Evolutionary conservation across 2,888 invertebrate species (phyloP).

Genomic region (Caenorhabditis zanzibari): DNA sequence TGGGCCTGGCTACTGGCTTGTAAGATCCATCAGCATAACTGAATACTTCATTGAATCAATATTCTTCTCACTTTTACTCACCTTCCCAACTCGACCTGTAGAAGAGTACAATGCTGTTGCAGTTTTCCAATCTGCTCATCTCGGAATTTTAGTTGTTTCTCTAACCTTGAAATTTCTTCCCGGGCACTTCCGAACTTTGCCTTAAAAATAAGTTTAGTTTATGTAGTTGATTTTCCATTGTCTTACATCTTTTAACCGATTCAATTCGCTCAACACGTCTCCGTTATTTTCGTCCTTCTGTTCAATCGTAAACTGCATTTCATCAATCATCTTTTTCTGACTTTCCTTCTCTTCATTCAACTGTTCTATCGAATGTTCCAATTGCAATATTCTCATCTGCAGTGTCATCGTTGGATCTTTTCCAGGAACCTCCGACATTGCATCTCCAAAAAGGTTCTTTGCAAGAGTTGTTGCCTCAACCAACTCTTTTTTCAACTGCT

Average conservation of each 20-base stretch:
- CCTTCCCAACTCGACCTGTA: constrained; percentile 75
- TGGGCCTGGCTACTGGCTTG: constrained; percentile 16
- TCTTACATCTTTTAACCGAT: constrained; percentile 65
- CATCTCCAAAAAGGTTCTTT: constrained; percentile 67
- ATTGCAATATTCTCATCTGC: constrained; percentile 76
- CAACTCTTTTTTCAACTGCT: constrained; percentile 73
- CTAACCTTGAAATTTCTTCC: constrained; percentile 73
- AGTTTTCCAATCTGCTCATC: constrained; percentile 80
- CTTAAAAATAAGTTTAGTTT: constrained; percentile 40
- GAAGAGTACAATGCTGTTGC: constrained; percentile 77
- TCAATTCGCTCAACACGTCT: constrained; percentile 64
- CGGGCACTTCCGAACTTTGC: constrained; percentile 74
- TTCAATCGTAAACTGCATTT: constrained; percentile 57
- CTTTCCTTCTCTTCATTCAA: constrained; percentile 56
- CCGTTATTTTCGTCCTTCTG: constrained; percentile 63
- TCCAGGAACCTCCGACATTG: constrained; percentile 56
- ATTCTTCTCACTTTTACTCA: constrained; percentile 5
- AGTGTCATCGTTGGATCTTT: constrained; percentile 74
- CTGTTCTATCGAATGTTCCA: constrained; percentile 69
- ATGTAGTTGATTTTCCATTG: not conserved
- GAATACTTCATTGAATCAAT: not conserved
- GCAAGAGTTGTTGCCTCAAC: constrained; percentile 69
- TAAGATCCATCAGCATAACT: constrained; percentile 57
- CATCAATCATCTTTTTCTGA: constrained; percentile 35
- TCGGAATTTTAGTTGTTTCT: constrained; percentile 78